phyloP scores from a whole-genome alignment of 2,797 vertebrate genomes.

The Chaenodraco wilsoni region DNA sequence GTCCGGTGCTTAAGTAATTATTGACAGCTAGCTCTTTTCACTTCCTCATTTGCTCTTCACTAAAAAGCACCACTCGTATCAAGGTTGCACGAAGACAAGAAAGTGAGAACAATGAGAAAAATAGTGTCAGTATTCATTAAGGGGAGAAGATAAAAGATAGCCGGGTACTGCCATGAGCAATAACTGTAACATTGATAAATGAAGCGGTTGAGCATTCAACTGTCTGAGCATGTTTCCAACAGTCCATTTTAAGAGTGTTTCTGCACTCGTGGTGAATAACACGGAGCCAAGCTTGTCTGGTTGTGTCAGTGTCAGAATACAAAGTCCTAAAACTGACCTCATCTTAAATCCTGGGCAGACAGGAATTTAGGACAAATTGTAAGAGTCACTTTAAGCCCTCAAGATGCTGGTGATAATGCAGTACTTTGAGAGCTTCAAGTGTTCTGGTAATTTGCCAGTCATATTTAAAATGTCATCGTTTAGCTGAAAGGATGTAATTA shows the following conservation, averaged over 20 bases:
- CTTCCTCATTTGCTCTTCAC: constrained; percentile 24
- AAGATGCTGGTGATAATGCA: constrained; percentile 29
- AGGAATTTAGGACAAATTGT: constrained; percentile 38
- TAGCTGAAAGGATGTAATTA: background rate
- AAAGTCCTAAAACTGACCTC: constrained; percentile 57
- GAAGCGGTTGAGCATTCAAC: constrained; percentile 72
- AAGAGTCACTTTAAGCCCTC: constrained; percentile 36
- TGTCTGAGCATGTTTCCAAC: constrained; percentile 68
- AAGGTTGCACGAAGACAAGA: constrained; percentile 52
- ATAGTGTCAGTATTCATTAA: constrained; percentile 68
- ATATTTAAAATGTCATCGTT: background rate
- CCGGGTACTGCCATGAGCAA: constrained; percentile 71
- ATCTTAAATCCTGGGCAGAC: constrained; percentile 43
- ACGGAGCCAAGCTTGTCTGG: constrained; percentile 64
- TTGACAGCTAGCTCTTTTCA: constrained; percentile 39
- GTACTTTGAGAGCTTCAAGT: background rate
- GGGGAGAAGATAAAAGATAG: constrained; percentile 68
- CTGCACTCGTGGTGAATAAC: constrained; percentile 60
- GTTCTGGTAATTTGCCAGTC: background rate
- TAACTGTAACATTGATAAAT: constrained; percentile 75
- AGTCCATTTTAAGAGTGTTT: constrained; percentile 64
- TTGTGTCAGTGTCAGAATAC: constrained; percentile 61
- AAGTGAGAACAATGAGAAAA: constrained; percentile 69
- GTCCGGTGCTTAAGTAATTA: constrained; percentile 45
- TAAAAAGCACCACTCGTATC: constrained; percentile 35